Conservation (phyloP, 92 coral and sea anemone species). For the Siderastrea siderea region DNA sequence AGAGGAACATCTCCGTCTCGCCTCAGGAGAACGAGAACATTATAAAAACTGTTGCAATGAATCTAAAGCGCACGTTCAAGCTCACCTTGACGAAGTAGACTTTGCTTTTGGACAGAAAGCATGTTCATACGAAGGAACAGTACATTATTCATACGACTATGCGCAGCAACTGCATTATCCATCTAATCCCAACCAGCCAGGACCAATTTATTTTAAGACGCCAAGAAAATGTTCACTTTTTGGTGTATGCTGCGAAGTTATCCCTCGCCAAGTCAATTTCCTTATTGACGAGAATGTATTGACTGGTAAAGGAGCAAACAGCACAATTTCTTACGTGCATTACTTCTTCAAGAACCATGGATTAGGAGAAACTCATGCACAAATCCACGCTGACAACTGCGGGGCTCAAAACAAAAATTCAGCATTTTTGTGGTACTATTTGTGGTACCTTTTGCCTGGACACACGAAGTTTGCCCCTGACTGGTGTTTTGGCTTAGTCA, state of each 20-base stretch:
- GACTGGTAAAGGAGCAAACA: conserved; percentile 69
- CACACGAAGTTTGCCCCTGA: conserved; percentile 24
- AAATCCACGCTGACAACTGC: conserved; percentile 68
- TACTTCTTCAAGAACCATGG: conserved; percentile 53
- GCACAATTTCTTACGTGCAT: conserved; percentile 51
- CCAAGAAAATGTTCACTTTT: conserved; percentile 63
- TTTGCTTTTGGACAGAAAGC: conserved; percentile 1
- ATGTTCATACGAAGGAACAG: conserved; percentile 5
- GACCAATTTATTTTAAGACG: conserved; percentile 60
- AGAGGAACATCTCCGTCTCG: conserved; percentile 35
- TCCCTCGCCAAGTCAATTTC: conserved; percentile 63
- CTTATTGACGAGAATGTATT: conserved; percentile 56
- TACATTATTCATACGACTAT: conserved; percentile 64
- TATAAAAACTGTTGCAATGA: conserved; percentile 35
- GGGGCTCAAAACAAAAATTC: conserved; percentile 61
- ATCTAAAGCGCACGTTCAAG: conserved; percentile 19
- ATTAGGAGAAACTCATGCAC: conserved; percentile 51
- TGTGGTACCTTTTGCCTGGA: conserved; percentile 14
- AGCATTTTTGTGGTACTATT: conserved; percentile 47
- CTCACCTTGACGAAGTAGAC: not conserved
- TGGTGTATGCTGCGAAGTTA: conserved; percentile 60
- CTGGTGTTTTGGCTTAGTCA: conserved; percentile 22
- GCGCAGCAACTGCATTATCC: conserved; percentile 75
- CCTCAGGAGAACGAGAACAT: conserved; percentile 38
- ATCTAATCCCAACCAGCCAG: conserved; percentile 61